Conservation (phyloP, 2,113 vertebrate genomes). For the Mirza zaza region DNA sequence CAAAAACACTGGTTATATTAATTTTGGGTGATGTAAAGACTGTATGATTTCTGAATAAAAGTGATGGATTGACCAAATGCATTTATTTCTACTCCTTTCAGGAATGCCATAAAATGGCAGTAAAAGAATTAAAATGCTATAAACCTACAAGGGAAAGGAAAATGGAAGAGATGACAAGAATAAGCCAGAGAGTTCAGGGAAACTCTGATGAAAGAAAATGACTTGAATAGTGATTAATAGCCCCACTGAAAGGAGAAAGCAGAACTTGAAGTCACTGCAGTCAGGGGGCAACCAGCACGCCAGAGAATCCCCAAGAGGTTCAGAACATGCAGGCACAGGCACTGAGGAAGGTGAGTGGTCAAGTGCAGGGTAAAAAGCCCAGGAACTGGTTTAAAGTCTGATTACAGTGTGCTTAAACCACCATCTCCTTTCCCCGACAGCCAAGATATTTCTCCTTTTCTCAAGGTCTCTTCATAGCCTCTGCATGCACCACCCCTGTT, state of each 20-base stretch:
- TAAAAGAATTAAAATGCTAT: not conserved
- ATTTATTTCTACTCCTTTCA: not conserved
- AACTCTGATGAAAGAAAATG: not conserved
- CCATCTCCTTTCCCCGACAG: not conserved
- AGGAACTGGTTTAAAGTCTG: not conserved
- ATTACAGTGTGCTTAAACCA: not conserved
- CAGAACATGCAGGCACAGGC: not conserved
- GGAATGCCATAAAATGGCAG: not conserved
- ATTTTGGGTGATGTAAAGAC: not conserved
- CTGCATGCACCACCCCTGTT: not conserved
- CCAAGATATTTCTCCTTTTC: not conserved
- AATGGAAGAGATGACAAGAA: not conserved
- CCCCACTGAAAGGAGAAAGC: not conserved
- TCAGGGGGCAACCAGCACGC: accelerated
- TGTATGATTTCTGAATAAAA: not conserved
- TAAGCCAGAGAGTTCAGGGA: not conserved
- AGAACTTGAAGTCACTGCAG: not conserved
- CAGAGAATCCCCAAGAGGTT: not conserved
- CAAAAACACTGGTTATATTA: not conserved
- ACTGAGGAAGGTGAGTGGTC: not conserved
- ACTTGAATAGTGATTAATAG: not conserved
- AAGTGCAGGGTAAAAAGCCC: not conserved
- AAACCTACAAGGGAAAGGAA: not conserved
- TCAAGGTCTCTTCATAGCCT: not conserved
- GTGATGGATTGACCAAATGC: not conserved